Conservation (phyloP, 2,888 invertebrate genomes). For the Operophtera brumata region DNA sequence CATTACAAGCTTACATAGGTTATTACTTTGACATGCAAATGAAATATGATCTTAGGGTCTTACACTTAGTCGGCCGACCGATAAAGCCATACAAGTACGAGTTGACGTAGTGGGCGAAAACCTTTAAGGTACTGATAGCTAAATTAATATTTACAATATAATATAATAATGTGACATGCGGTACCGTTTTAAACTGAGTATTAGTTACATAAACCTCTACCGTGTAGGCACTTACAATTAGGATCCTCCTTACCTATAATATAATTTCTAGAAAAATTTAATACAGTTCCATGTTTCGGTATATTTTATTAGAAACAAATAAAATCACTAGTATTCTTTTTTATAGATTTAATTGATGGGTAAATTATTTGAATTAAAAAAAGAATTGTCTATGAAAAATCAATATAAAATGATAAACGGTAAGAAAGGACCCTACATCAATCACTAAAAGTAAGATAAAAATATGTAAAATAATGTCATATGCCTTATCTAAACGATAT, state of each 20-base stretch:
- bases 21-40: too few relatives aligned
- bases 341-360: too few relatives aligned
- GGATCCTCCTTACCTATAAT: slow-evolving; percentile 19
- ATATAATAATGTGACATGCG: slow-evolving; percentile 35
- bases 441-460: slow-evolving; percentile 12
- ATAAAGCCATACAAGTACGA: too few relatives aligned
- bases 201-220: slow-evolving; percentile 54
- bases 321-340: too few relatives aligned
- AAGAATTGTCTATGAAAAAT: too few relatives aligned
- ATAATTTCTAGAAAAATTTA: not conserved
- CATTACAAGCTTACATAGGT: too few relatives aligned
- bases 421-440: slow-evolving; percentile 18
- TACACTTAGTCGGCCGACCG: too few relatives aligned
- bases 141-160: slow-evolving; percentile 61
- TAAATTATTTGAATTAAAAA: too few relatives aligned
- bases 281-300: too few relatives aligned
- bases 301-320: too few relatives aligned
- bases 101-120: not conserved
- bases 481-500: slow-evolving; percentile 19
- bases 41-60: too few relatives aligned
- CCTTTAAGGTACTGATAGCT: slow-evolving; percentile 33
- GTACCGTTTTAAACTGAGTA: slow-evolving; percentile 42
- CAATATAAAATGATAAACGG: too few relatives aligned
- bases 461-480: slow-evolving; percentile 18
- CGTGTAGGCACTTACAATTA: slow-evolving; percentile 38